Evolutionary conservation across 2,113 vertebrate genomes (phyloP).

Genomic region (Poicephalus gulielmi): DNA sequence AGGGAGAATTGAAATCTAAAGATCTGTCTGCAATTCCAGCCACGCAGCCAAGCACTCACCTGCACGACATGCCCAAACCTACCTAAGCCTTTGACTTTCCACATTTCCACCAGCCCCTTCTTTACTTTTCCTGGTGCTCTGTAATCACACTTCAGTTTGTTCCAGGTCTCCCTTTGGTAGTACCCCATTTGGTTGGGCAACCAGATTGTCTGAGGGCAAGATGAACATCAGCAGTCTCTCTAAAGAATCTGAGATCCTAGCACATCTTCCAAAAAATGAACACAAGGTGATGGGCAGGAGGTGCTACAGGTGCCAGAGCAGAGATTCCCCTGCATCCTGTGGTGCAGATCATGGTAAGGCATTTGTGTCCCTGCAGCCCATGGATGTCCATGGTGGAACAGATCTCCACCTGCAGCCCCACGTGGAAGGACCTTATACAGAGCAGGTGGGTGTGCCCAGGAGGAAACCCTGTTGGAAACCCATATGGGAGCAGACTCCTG

Average conservation of each 20-base stretch:
- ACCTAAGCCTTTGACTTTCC: not conserved
- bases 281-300: not conserved
- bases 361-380: not conserved
- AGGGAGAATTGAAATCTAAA: not conserved
- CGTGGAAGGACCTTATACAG: fast-evolving
- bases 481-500: not conserved
- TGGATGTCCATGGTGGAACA: not conserved
- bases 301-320: not conserved
- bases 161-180: not conserved
- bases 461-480: not conserved
- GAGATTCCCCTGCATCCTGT: fast-evolving
- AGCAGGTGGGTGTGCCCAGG: not conserved
- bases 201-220: not conserved
- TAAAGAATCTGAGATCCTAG: not conserved
- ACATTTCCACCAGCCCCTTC: not conserved
- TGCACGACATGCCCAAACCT: not conserved
- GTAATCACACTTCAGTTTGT: not conserved
- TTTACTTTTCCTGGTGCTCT: not conserved
- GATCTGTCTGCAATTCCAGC: not conserved
- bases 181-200: not conserved
- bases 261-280: not conserved
- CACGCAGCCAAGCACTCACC: not conserved
- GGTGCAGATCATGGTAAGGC: not conserved
- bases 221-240: not conserved
- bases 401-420: not conserved